Evolutionary conservation across 2,888 invertebrate species (phyloP), one percentile per base, ranked within the genome.

Genomic region (Calameuta pallipes): DNA sequence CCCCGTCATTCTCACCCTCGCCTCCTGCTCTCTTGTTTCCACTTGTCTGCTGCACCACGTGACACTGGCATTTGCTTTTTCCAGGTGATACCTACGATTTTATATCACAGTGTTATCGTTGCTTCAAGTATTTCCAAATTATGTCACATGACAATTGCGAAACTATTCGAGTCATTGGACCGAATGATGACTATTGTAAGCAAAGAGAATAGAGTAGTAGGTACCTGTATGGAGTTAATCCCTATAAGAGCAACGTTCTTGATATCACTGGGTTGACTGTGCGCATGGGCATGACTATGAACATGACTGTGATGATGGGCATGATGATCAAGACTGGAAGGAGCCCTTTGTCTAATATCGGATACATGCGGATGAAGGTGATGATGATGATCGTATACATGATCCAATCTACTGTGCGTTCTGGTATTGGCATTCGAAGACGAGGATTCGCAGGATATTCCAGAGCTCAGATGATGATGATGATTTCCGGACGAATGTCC

Each of bases 61-160:
- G 91, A 81, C 91, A 91, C 82, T 90, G 91, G 81, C 91, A 91
- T 78, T 91, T 90, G 77, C 81, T 88, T 83, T 86, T 88, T 76
- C 84, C 82, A 74, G 83, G 84, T 75, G 86, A 80, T 35, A 84
- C 85, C 88, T 88, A 23, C 6, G 23, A 56, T 56, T 56, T 56
- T 9, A 56, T 23, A 9, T 1, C 6, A 56, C 6, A 23, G 56
- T 23, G 56, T 23, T 56, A 56, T 56, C 23, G 23, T 23, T 56
- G 56, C 23, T 56, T 56, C 56, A 23, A 56, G 56, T 56, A 56
- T 23, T 9, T 23, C 23, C 9, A 56, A 56, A 56, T 56, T 56
- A 23, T 56, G 9, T 56, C 23, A 56, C 23, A 23, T 23, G 9
- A 56, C 23, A 56, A 56, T 56, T 56, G 23, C 56, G 23, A 56